Percentiles rank a stretch among this genome's conserved stretches.
These are phyloP conservation scores for Leuctra nigra DNA, from an alignment of 2,888 invertebrate genomes.

Conservation along the genomic window DNA sequence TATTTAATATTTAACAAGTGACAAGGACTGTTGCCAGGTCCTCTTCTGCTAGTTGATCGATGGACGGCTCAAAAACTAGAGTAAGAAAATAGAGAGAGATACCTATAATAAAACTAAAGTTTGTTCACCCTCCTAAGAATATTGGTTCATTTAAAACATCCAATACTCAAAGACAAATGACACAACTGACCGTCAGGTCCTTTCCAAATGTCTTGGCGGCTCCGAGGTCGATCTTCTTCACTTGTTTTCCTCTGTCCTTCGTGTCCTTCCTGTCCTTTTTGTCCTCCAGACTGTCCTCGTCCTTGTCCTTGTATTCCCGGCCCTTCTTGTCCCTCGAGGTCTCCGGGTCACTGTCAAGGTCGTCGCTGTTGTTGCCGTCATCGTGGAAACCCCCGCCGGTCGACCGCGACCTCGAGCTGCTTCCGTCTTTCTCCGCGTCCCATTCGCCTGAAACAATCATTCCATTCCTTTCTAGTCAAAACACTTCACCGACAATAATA, in stretches of 20 bases:
- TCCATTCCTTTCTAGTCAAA: no score
- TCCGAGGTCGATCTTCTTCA: slow-evolving; percentile 55
- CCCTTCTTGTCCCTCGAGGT: slow-evolving; percentile 35
- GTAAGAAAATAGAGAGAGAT: no score
- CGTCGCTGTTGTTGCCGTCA: slow-evolving; percentile 46
- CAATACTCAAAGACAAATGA: no score
- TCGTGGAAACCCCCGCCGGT: slow-evolving; percentile 40
- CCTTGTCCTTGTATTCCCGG: slow-evolving; percentile 48
- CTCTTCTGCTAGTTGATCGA: no score
- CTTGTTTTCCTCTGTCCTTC: slow-evolving; percentile 40
- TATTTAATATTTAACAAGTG: no score
- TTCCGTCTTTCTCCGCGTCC: slow-evolving; percentile 36
- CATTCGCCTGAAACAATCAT: slow-evolving; percentile 36
- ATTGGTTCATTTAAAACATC: no score
- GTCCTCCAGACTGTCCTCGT: slow-evolving; percentile 33
- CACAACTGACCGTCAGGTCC: slow-evolving; percentile 31
- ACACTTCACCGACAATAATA: no score
- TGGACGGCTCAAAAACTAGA: no score
- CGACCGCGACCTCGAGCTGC: slow-evolving; percentile 43
- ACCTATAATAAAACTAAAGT: no score
- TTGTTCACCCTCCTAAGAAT: no score
- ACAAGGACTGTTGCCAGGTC: no score
- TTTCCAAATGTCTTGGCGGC: slow-evolving; percentile 66
- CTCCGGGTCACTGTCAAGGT: slow-evolving; percentile 61
- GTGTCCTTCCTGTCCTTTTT: slow-evolving; percentile 39